Evolutionary conservation across 2,113 vertebrate species (phyloP).

Genomic region (Hippopotamus amphibius): DNA sequence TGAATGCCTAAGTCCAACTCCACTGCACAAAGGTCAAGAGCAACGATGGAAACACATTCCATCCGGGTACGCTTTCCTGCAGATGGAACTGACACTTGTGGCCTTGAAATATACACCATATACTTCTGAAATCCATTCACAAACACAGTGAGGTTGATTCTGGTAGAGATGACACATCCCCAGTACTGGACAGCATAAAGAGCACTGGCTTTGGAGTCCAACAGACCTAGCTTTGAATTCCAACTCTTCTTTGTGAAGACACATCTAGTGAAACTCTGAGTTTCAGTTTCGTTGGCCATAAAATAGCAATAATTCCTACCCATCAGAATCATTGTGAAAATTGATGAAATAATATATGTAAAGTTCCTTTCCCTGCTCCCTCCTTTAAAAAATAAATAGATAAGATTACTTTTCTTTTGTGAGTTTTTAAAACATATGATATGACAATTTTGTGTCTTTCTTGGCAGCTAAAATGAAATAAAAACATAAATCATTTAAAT

Average conservation of each 20-base stretch:
- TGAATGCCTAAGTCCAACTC: not conserved
- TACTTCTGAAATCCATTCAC: slow-evolving; percentile 11
- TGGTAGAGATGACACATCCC: not conserved
- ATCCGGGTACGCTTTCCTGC: not conserved
- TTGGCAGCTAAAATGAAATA: slow-evolving; percentile 72
- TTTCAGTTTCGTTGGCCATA: not conserved
- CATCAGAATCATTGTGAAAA: slow-evolving; percentile 42
- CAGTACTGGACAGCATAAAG: not conserved
- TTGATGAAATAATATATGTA: slow-evolving; percentile 12
- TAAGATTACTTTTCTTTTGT: not conserved
- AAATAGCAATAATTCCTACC: slow-evolving; percentile 17
- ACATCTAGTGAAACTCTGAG: not conserved
- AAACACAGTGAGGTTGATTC: not conserved
- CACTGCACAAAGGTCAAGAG: not conserved
- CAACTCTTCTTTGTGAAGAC: not conserved
- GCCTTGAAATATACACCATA: not conserved
- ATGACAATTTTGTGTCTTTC: slow-evolving; percentile 21
- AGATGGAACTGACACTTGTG: not conserved
- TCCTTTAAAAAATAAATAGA: not conserved
- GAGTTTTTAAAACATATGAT: slow-evolving; percentile 28
- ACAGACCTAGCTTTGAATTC: not conserved
- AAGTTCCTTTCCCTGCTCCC: slow-evolving; percentile 13
- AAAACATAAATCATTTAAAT: slow-evolving; percentile 76
- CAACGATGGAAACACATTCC: not conserved
- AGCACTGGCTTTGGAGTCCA: not conserved